A percentile compares a stretch with the other conserved stretches of the same genome.
These are phyloP conservation scores for Cladorhizidae sp. DNA, from an alignment of 37 sponge, comb jelly and placozoan species.

Conservation along the genomic window DNA sequence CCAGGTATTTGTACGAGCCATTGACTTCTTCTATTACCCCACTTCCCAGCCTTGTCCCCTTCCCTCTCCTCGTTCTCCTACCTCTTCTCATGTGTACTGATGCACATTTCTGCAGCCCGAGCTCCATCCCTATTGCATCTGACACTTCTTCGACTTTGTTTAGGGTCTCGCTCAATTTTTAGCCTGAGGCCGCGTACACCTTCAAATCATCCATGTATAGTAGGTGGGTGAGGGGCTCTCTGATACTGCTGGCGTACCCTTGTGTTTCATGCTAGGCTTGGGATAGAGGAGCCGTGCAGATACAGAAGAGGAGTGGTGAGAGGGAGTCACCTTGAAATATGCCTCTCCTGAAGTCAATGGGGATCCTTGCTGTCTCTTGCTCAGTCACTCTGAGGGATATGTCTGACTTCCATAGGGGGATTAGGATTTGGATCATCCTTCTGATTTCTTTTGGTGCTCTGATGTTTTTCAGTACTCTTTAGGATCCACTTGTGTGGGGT, in stretches of 20 bases:
- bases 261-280: not conserved
- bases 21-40: not conserved
- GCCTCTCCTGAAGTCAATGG: not conserved
- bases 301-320: conserved; percentile 33
- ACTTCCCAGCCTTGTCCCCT: not conserved
- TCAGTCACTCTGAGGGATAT: not conserved
- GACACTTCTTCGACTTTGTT: not conserved
- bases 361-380: not conserved
- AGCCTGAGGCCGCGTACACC: not conserved
- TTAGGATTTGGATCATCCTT: not conserved
- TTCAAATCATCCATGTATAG: conserved; percentile 10
- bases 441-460: not conserved
- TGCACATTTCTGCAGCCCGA: conserved; percentile 39
- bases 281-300: not conserved
- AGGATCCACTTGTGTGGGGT: no score
- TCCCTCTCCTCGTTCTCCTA: not conserved
- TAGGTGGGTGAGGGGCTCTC: not conserved
- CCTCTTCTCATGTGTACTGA: conserved; percentile 18
- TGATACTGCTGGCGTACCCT: no score
- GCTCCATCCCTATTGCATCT: conserved; percentile 29
- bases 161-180: not conserved
- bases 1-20: conserved; percentile 31
- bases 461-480: not conserved
- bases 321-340: conserved; percentile 51
- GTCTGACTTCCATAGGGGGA: not conserved